phyloP scores from a whole-genome alignment of 1,140 invertebrate species.

The Odontomachus brunneus region DNA sequence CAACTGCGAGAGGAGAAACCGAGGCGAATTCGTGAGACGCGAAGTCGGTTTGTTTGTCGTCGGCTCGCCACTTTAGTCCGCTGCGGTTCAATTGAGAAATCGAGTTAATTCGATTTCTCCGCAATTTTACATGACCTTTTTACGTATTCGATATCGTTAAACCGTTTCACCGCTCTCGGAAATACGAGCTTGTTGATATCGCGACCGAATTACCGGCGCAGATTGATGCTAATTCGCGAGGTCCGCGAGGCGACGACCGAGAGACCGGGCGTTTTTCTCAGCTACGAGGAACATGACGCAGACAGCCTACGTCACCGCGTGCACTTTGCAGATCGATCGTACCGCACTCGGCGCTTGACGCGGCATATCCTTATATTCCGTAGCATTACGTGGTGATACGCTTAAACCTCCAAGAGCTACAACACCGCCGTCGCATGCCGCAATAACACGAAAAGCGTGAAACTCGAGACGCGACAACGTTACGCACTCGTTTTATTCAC shows the following conservation, averaged over 20 bases:
- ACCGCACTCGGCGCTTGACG: constrained; percentile 16
- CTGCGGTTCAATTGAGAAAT: neutral
- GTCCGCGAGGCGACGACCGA: neutral
- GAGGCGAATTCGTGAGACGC: no score
- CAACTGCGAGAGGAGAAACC: neutral
- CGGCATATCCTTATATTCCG: constrained; percentile 29
- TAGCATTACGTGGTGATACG: neutral
- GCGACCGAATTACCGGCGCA: constrained; percentile 5
- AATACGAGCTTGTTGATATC: constrained; percentile 18
- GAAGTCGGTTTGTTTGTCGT: neutral
- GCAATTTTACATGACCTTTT: neutral
- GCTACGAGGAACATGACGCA: constrained; percentile 30
- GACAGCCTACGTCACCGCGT: constrained; percentile 54
- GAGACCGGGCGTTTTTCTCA: constrained; percentile 9
- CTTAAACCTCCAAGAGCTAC: neutral
- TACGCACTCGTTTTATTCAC: no score
- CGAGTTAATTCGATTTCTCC: neutral
- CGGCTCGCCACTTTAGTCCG: neutral
- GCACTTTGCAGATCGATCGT: constrained; percentile 56
- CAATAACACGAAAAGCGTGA: neutral
- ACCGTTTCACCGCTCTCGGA: neutral
- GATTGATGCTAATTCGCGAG: constrained; percentile 34
- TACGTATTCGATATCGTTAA: neutral
- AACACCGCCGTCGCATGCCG: no score
- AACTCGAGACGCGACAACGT: neutral